Conservation (phyloP, 2,888 invertebrate genomes). For the Andrena dorsata region DNA sequence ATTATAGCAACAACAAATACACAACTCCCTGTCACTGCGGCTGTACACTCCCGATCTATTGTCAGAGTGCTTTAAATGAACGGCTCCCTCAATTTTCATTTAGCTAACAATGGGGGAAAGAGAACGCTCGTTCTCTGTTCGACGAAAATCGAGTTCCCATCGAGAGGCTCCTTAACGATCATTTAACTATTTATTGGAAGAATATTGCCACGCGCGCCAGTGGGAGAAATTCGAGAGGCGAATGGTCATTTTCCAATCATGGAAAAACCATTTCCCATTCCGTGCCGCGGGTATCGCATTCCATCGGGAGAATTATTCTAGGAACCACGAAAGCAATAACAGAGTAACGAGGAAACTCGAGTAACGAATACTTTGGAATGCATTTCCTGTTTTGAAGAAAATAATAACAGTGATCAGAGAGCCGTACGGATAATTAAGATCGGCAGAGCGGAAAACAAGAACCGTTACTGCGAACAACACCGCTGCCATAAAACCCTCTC, state of each 20-base stretch:
- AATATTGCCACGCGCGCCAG: neutral
- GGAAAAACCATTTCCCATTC: neutral
- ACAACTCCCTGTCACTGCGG: neutral
- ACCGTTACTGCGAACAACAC: too few relatives aligned
- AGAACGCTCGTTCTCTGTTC: neutral
- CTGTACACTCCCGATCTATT: neutral
- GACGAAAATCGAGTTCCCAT: neutral
- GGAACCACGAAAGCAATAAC: neutral
- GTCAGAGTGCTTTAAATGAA: slow-evolving; percentile 1
- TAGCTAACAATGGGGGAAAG: neutral
- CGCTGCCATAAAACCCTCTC: neutral
- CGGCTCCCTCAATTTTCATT: slow-evolving; percentile 9
- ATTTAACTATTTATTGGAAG: neutral
- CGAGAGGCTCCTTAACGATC: neutral
- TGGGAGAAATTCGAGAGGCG: neutral
- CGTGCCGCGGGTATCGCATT: neutral
- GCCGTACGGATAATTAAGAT: too few relatives aligned
- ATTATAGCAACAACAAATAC: slow-evolving; percentile 41
- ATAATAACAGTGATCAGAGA: too few relatives aligned
- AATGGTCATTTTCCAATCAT: neutral
- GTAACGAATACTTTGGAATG: slow-evolving; percentile 4
- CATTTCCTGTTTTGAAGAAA: too few relatives aligned
- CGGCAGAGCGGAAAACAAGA: too few relatives aligned
- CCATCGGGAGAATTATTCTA: neutral
- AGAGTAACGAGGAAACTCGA: neutral